Conservation (phyloP, 2,113 vertebrate species). For the Pelodiscus sinensis region DNA sequence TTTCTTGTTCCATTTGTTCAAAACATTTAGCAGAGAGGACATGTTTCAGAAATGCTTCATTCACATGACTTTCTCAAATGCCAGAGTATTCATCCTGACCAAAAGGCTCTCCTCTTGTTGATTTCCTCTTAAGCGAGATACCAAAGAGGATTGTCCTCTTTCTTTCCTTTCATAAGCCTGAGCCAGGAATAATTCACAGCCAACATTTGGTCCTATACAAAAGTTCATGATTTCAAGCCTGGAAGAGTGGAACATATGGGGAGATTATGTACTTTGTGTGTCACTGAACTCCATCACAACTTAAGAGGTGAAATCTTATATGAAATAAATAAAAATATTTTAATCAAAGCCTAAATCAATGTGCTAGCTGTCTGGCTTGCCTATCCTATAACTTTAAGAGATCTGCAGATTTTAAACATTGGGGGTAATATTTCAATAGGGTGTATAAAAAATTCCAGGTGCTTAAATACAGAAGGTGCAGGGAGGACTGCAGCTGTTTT, state of each 20-base stretch:
- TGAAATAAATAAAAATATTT: neutral
- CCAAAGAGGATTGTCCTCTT: conserved; percentile 65
- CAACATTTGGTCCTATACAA: conserved; percentile 63
- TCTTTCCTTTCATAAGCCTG: conserved; percentile 63
- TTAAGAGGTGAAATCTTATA: conserved; percentile 18
- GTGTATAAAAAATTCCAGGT: neutral
- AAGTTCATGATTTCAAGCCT: conserved; percentile 66
- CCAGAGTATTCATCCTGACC: conserved; percentile 73
- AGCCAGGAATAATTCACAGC: conserved; percentile 63
- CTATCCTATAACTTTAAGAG: neutral
- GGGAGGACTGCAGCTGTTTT: neutral
- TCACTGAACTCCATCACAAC: conserved; percentile 53
- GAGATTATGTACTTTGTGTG: conserved; percentile 56
- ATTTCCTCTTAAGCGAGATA: conserved; percentile 62
- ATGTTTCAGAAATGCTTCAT: conserved; percentile 78
- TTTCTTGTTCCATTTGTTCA: conserved; percentile 84
- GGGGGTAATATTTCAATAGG: neutral
- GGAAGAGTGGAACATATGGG: conserved; percentile 46
- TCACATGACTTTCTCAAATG: conserved; percentile 72
- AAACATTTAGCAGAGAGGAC: conserved; percentile 77
- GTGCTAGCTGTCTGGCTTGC: neutral
- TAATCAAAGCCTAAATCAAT: conserved; percentile 30
- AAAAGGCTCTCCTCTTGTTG: conserved; percentile 71
- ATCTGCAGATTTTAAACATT: neutral
- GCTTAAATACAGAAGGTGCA: neutral